phyloP scores from a whole-genome alignment of 2,113 vertebrate species.

The Okapia johnstoni region DNA sequence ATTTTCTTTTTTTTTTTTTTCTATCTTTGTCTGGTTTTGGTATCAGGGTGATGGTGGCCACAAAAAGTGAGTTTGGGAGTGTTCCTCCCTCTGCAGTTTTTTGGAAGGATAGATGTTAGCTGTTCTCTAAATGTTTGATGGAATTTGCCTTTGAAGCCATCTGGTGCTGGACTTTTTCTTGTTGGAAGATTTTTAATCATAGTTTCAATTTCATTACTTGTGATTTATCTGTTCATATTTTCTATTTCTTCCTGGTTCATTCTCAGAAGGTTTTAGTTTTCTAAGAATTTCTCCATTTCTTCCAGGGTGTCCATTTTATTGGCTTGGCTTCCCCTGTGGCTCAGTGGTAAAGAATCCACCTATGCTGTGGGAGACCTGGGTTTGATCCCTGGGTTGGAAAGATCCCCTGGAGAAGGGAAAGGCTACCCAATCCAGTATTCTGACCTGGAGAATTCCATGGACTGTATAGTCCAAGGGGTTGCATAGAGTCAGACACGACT shows the following conservation, averaged over 20 bases:
- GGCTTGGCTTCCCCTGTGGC: not conserved
- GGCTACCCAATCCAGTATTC: not conserved
- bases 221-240: not conserved
- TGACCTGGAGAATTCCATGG: not conserved
- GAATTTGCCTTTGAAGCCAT: not conserved
- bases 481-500: not conserved
- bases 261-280: not conserved
- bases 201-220: not conserved
- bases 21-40: not conserved
- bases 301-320: not conserved
- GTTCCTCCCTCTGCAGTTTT: not conserved
- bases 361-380: rapidly evolving
- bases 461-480: not conserved
- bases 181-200: not conserved
- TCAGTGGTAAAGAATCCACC: not conserved
- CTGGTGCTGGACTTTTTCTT: not conserved
- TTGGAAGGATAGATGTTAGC: not conserved
- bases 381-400: not conserved
- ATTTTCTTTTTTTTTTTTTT: not conserved
- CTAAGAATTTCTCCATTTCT: not conserved
- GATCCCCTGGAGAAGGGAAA: not conserved
- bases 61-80: not conserved
- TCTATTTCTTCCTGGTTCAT: not conserved
- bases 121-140: not conserved
- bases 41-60: not conserved